These are phyloP conservation scores for Elaphurus davidianus DNA, from an alignment of 2,113 vertebrate genomes.

Conservation along the genomic window DNA sequence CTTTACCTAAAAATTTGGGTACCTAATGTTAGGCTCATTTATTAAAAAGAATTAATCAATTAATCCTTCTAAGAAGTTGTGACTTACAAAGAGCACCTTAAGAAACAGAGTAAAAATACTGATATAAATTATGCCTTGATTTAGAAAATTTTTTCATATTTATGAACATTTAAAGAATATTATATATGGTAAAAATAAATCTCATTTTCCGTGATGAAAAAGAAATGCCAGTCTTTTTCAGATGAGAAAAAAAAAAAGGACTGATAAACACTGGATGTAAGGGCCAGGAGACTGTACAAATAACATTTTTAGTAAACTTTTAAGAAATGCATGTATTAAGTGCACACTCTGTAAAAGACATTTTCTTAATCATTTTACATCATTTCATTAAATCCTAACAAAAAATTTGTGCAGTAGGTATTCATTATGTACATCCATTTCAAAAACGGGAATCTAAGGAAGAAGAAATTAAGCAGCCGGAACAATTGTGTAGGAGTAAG, in stretches of 20 bases:
- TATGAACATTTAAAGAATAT: not conserved
- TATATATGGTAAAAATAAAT: not conserved
- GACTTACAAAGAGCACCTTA: not conserved
- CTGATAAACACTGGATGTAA: not conserved
- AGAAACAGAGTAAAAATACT: not conserved
- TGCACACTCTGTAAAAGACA: not conserved
- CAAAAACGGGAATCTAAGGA: not conserved
- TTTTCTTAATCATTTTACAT: not conserved
- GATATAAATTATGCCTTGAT: not conserved
- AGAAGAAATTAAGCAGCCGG: not conserved
- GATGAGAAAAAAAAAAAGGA: not conserved
- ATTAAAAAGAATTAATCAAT: not conserved
- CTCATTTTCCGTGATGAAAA: not conserved
- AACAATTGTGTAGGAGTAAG: not conserved
- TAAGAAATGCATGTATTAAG: not conserved
- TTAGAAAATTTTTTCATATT: not conserved
- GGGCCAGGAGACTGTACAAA: not conserved
- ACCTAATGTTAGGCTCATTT: not conserved
- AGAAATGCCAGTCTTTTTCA: not conserved
- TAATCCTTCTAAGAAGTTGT: not conserved
- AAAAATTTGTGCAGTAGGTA: not conserved
- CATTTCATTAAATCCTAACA: not conserved
- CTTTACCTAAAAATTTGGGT: not conserved
- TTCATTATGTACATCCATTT: not conserved
- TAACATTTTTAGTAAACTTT: not conserved